Base-by-base conservation (phyloP, 2,113 vertebrate genomes). In the Archocentrus centrarchus region DNA sequence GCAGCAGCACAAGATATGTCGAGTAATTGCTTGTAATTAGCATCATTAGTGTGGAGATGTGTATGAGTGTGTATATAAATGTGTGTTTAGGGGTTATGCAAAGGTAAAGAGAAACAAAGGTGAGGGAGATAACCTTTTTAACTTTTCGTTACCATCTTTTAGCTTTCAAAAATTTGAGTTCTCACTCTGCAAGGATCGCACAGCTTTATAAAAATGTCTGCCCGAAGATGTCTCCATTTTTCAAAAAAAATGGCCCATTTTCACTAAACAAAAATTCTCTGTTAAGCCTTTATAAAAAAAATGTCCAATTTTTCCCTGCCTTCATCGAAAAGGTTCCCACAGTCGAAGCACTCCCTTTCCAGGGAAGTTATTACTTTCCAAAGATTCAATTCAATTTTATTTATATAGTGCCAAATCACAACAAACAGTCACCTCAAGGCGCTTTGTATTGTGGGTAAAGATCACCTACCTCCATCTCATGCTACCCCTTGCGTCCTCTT, bases 21-120 rank as follows among this genome's bases (percentile, higher is more conserved):
- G 18, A 81, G 88, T 91, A 92, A 91, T 93, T 89, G 73, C 84
- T 87, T 61, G 87, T 92, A 91, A 92, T 92, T 89, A 70, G 90
- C 81, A 84, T 83, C 84, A 90, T 93, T 91, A 88, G 76, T n/a
- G 80, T 82, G 24, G 81, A 83, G 80, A 59, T 75, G 53, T 64
- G 24, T 83, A 15, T 76, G 77, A 20, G 82, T 32, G 70, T 50
- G 55, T 81, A 57, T 81, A 8, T 63, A 73, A 24, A 76, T 24
- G 70, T 62, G 47, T 80, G 60, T 78, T 27, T 82, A 70, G 60
- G 35, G 44, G 24, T 73, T 53, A 53, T 53, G 50, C 15, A 73
- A 73, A 73, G 44, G 27, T 73, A 53, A 53, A 17, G 30, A 73
- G 66, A 53, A 70, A 18, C 5, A 50, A 44, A 50, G 27, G 32